phyloP scores from a whole-genome alignment of 2,113 vertebrate species.

The Acrocephalus kingi region DNA sequence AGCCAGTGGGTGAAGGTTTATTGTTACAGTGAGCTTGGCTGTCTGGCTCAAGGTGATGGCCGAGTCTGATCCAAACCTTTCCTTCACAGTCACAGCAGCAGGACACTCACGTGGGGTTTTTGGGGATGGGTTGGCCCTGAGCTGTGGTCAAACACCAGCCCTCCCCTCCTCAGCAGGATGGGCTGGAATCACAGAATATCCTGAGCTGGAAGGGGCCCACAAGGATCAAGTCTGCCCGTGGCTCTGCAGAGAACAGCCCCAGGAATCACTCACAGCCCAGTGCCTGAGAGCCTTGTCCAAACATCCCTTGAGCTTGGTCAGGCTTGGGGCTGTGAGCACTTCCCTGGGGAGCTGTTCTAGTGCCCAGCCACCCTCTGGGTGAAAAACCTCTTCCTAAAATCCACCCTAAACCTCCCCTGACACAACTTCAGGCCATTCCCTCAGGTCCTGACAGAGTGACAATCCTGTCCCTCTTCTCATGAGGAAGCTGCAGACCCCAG shows the following conservation, averaged over 20 bases:
- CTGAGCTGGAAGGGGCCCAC: background rate
- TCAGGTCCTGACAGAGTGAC: background rate
- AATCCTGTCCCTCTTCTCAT: too few relatives aligned
- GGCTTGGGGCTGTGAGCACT: background rate
- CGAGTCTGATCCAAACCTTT: background rate
- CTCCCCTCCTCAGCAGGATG: background rate
- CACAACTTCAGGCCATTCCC: rapidly evolving
- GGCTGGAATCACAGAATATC: background rate
- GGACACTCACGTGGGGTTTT: background rate
- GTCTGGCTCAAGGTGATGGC: background rate
- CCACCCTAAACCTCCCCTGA: background rate
- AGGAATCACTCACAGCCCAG: background rate
- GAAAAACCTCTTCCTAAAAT: background rate
- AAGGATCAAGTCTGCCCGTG: too few relatives aligned
- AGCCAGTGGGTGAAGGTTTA: background rate
- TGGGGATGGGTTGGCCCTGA: background rate
- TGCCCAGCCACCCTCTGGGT: background rate
- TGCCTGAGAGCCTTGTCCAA: background rate
- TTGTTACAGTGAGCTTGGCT: background rate
- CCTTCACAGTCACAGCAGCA: background rate
- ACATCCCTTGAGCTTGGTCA: background rate
- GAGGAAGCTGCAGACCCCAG: background rate
- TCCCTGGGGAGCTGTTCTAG: background rate
- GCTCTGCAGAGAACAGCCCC: background rate
- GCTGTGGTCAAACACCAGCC: background rate